Evolutionary conservation across 2,888 invertebrate genomes (phyloP).

Genomic region (Troilus luridus): DNA sequence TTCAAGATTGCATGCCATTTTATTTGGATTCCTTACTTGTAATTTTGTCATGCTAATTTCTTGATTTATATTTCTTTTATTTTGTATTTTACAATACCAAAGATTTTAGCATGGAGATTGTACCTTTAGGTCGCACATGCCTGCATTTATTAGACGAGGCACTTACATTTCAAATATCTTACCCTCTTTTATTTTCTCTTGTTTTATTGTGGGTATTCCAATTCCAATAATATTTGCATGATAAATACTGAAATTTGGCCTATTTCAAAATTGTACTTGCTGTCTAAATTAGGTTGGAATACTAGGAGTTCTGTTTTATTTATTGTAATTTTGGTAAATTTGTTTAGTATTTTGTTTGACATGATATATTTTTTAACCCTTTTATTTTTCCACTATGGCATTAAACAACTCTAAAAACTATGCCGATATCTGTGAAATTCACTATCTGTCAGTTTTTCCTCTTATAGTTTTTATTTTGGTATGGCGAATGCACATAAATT

Average conservation of each 20-base stretch:
- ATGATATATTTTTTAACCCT: background rate
- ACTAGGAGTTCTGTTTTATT: background rate
- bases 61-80: background rate
- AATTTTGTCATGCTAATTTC: background rate
- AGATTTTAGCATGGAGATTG: constrained; percentile 1
- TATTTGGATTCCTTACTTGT: background rate
- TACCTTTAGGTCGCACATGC: constrained; percentile 6
- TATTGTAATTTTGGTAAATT: background rate
- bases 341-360: background rate
- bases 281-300: background rate
- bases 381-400: background rate
- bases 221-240: background rate
- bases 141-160: constrained; percentile 19
- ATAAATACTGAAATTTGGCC: background rate
- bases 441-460: background rate
- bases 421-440: background rate
- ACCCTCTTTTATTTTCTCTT: background rate
- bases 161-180: background rate
- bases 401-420: background rate
- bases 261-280: background rate
- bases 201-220: background rate
- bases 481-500: background rate
- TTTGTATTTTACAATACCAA: background rate
- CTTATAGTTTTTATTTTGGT: background rate
- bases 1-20: background rate